These are phyloP conservation scores for Rattus rattus DNA, from an alignment of 2,113 vertebrate genomes.

Conservation along the genomic window DNA sequence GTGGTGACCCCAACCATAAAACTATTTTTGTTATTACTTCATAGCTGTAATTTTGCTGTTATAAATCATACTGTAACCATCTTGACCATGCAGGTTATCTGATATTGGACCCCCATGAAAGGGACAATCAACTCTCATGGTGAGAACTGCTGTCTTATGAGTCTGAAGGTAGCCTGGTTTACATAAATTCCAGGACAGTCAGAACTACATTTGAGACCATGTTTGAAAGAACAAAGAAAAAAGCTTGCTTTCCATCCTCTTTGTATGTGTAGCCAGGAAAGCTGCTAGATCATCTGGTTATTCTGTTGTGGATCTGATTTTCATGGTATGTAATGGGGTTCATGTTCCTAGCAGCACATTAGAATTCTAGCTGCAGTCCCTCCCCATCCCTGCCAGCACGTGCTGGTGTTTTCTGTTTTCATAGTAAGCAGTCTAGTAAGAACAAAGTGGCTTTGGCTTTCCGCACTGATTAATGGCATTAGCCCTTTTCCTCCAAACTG, in stretches of 20 bases:
- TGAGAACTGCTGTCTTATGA: neutral
- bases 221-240: neutral
- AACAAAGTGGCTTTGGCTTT: too few relatives aligned
- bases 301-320: neutral
- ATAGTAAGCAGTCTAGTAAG: too few relatives aligned
- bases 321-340: neutral
- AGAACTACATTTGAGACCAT: neutral
- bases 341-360: neutral
- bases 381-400: neutral
- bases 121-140: too few relatives aligned
- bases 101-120: neutral
- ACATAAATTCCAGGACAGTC: neutral
- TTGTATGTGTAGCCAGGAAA: neutral
- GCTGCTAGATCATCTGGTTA: neutral
- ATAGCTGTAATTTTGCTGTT: neutral
- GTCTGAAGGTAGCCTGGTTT: neutral
- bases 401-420: neutral
- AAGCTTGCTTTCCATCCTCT: neutral
- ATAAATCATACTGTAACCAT: neutral
- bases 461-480: neutral
- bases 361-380: neutral
- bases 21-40: neutral
- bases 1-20: neutral
- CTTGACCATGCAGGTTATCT: neutral
- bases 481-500: neutral